Evolutionary conservation across 2,113 vertebrate species (phyloP).

Genomic region (Xenopus laevis): DNA sequence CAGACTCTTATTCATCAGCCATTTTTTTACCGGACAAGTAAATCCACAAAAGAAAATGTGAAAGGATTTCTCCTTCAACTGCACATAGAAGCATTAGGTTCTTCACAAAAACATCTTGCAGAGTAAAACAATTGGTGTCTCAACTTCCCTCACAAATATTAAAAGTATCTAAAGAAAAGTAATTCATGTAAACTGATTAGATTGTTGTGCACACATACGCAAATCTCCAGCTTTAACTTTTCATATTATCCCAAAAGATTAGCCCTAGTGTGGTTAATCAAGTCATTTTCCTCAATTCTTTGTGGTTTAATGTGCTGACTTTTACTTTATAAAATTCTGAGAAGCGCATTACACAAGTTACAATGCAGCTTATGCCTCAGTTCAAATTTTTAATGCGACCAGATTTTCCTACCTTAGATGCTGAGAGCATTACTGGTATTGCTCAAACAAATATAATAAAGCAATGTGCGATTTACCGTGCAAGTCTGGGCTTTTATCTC

Average conservation of each 20-base stretch:
- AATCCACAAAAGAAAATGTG: slow-evolving; percentile 54
- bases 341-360: neutral
- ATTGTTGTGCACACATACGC: slow-evolving; percentile 7
- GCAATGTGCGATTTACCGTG: neutral
- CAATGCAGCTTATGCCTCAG: slow-evolving; percentile 2
- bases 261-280: slow-evolving; percentile 49
- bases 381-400: neutral
- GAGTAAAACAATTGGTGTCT: slow-evolving; percentile 51
- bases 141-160: slow-evolving; percentile 28
- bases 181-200: slow-evolving; percentile 7
- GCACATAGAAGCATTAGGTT: slow-evolving; percentile 55
- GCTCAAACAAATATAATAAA: no score
- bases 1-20: slow-evolving; percentile 64
- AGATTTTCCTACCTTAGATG: slow-evolving; percentile 1
- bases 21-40: slow-evolving; percentile 60
- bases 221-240: slow-evolving; percentile 14
- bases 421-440: neutral
- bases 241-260: slow-evolving; percentile 46
- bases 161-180: slow-evolving; percentile 12
- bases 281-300: slow-evolving; percentile 49
- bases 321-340: neutral
- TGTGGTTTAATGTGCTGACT: slow-evolving; percentile 52
- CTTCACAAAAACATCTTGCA: slow-evolving; percentile 54
- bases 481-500: neutral
- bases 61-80: slow-evolving; percentile 51